Evolutionary conservation across 2,113 vertebrate genomes (phyloP).

Genomic region (Paradoxurus hermaphroditus): DNA sequence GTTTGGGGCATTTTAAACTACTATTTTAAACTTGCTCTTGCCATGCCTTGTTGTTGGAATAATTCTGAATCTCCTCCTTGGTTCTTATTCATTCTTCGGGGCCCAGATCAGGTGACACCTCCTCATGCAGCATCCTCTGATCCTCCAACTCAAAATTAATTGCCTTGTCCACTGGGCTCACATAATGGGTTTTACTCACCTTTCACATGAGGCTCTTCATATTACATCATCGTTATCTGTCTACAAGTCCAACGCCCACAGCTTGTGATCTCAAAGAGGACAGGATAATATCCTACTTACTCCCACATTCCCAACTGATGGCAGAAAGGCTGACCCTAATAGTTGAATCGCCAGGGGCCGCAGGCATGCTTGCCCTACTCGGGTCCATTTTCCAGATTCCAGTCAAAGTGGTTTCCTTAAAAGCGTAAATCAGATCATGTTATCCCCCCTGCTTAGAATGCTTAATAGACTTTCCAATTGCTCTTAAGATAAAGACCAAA

Average conservation of each 20-base stretch:
- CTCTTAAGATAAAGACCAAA: constrained; percentile 15
- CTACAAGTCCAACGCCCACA: background rate
- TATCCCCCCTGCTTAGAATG: background rate
- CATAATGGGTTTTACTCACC: background rate
- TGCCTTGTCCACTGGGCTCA: background rate
- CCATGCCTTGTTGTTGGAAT: background rate
- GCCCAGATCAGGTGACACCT: background rate
- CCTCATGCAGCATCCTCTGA: background rate
- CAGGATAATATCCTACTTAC: background rate
- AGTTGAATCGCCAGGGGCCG: background rate
- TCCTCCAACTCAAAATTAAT: background rate
- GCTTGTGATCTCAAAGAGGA: background rate
- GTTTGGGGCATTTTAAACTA: background rate
- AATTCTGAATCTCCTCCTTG: background rate
- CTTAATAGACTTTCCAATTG: constrained; percentile 49
- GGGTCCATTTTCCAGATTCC: constrained; percentile 4
- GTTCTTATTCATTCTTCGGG: background rate
- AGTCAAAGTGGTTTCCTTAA: background rate
- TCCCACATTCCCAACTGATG: background rate
- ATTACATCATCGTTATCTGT: background rate
- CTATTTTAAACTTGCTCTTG: background rate
- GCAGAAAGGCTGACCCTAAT: background rate
- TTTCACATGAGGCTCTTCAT: background rate
- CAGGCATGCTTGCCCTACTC: background rate
- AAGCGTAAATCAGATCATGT: background rate